These are phyloP conservation scores for Malurus alboscapulatus DNA, from an alignment of 2,113 vertebrate genomes.

Conservation along the genomic window DNA sequence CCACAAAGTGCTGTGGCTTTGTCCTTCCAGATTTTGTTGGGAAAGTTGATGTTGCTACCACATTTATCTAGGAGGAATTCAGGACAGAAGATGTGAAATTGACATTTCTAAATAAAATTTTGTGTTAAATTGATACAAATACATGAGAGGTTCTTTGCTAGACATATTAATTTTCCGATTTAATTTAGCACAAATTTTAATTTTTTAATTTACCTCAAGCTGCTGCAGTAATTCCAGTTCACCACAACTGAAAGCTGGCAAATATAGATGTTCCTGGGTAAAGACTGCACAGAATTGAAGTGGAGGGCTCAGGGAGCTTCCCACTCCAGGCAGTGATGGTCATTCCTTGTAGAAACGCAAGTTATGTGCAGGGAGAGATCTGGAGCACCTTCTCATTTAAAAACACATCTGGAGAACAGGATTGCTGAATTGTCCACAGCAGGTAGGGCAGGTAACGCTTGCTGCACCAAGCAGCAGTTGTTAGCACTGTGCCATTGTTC, in stretches of 20 bases:
- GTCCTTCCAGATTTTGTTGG: not conserved
- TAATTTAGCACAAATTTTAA: not conserved
- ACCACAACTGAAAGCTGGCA: not conserved
- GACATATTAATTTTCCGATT: not conserved
- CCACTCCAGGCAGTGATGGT: accelerated
- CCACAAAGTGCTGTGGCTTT: not conserved
- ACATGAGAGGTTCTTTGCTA: not conserved
- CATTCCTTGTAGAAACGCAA: not conserved
- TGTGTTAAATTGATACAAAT: not conserved
- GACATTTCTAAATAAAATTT: not conserved
- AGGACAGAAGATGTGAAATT: not conserved
- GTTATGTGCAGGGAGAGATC: not conserved
- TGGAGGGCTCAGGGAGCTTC: not conserved
- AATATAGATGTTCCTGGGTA: not conserved
- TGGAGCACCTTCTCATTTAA: not conserved
- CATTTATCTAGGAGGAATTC: not conserved
- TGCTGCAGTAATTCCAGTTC: not conserved
- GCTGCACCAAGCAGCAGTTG: not conserved
- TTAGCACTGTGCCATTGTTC: not conserved
- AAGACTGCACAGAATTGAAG: not conserved
- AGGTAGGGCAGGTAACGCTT: not conserved
- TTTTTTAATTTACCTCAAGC: not conserved
- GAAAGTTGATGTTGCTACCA: not conserved
- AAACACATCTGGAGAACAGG: not conserved
- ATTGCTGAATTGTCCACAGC: not conserved